phyloP scores from a whole-genome alignment of 1,140 invertebrate species.

The Teleopsis dalmanni region DNA sequence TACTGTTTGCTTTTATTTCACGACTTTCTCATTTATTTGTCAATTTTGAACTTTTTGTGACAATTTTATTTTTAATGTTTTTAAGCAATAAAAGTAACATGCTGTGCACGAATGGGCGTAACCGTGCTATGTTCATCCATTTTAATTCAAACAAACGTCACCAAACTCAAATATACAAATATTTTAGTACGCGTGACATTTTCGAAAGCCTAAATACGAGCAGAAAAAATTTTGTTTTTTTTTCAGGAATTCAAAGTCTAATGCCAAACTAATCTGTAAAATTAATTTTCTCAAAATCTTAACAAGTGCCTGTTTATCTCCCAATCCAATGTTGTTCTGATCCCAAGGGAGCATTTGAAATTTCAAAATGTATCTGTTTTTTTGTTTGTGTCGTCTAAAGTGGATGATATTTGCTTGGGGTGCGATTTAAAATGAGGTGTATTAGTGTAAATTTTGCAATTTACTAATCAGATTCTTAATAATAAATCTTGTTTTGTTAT shows the following conservation, averaged over 20 bases:
- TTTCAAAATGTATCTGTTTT: background rate
- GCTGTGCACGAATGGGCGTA: no score
- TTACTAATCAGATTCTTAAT: no score
- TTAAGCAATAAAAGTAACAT: no score
- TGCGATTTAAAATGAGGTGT: no score
- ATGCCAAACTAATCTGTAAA: slow-evolving; percentile 34
- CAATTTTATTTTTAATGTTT: no score
- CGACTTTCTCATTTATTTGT: no score
- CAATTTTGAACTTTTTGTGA: no score
- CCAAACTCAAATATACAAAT: background rate
- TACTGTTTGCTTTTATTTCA: no score
- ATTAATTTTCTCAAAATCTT: slow-evolving; percentile 38
- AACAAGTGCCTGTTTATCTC: slow-evolving; percentile 13
- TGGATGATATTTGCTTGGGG: no score
- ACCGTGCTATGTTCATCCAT: background rate
- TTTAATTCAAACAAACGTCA: background rate
- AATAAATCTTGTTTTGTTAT: no score
- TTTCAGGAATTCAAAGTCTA: background rate
- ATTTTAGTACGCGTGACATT: background rate
- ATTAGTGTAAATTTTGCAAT: no score
- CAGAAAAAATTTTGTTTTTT: background rate
- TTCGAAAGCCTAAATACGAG: background rate
- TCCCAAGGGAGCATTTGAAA: background rate
- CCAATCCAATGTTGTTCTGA: background rate
- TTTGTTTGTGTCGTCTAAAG: background rate